Percentiles rank a stretch among this genome's conserved stretches.
Evolutionary conservation across 2,797 vertebrate genomes (phyloP).

Genomic region (Urosaurus nigricauda): DNA sequence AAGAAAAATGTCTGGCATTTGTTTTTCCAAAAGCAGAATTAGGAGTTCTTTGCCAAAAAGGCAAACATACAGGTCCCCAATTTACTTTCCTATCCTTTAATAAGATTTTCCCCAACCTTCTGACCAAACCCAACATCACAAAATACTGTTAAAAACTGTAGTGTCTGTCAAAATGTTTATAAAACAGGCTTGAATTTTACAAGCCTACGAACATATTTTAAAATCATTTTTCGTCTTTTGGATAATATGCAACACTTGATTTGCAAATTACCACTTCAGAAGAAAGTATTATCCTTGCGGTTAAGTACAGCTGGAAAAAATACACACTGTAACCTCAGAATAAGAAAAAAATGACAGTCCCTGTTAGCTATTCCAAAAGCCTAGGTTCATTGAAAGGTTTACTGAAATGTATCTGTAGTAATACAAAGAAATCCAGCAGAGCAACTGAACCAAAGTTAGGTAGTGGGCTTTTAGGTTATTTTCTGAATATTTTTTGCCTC

Average conservation of each 20-base stretch:
- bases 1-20: conserved; percentile 24
- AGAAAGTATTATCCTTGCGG: not conserved
- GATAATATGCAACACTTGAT: conserved; percentile 34
- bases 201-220: conserved; percentile 38
- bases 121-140: not conserved
- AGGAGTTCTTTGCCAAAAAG: not conserved
- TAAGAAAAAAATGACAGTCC: not conserved
- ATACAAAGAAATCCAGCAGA: not conserved
- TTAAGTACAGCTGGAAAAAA: conserved; percentile 18
- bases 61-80: conserved; percentile 4
- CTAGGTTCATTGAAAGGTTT: conserved; percentile 18
- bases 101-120: conserved; percentile 8
- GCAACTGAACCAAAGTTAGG: conserved; percentile 10
- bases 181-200: not conserved
- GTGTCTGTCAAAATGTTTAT: not conserved
- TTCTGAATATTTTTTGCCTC: not conserved
- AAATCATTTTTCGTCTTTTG: not conserved
- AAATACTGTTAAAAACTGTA: not conserved
- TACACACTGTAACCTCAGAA: conserved; percentile 25
- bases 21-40: conserved; percentile 12
- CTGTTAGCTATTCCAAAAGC: not conserved
- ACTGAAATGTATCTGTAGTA: not conserved
- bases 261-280: not conserved
- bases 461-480: not conserved
- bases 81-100: not conserved